Evolutionary conservation across 2,888 invertebrate species (phyloP).

Genomic region (Pristionchus entomophagus): DNA sequence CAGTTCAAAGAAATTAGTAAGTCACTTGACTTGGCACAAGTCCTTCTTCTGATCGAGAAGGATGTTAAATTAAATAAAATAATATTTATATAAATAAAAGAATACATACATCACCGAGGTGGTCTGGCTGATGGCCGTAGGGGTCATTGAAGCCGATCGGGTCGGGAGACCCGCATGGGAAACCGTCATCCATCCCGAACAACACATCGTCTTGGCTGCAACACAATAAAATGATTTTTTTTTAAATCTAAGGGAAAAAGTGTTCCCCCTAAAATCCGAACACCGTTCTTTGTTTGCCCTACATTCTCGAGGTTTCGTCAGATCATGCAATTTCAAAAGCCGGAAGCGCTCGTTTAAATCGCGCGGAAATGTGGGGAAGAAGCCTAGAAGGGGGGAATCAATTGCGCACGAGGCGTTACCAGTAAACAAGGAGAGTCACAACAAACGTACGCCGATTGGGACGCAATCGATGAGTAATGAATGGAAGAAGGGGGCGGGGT

Average conservation of each 20-base stretch:
- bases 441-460: constrained; percentile 14
- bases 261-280: too few relatives aligned
- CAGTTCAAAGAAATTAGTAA: too few relatives aligned
- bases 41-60: neutral
- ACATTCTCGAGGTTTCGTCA: constrained; percentile 2
- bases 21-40: too few relatives aligned
- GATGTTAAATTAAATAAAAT: constrained; percentile 5
- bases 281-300: constrained; percentile 26
- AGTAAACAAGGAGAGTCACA: constrained; percentile 44
- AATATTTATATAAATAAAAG: neutral
- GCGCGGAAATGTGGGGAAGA: neutral
- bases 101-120: neutral
- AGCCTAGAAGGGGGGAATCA: constrained; percentile 26
- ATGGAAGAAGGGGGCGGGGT: neutral
- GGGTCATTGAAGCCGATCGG: neutral
- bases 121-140: neutral
- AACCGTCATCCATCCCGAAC: constrained; percentile 1
- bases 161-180: neutral
- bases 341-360: neutral
- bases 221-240: neutral
- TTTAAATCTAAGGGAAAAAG: neutral
- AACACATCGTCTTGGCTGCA: constrained; percentile 19
- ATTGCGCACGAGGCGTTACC: constrained; percentile 13
- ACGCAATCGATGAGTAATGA: constrained; percentile 26
- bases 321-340: neutral